Evolutionary conservation across 2,797 vertebrate species (phyloP), one percentile per base, ranked within the genome.

Genomic region (Cyprinodon diabolis): DNA sequence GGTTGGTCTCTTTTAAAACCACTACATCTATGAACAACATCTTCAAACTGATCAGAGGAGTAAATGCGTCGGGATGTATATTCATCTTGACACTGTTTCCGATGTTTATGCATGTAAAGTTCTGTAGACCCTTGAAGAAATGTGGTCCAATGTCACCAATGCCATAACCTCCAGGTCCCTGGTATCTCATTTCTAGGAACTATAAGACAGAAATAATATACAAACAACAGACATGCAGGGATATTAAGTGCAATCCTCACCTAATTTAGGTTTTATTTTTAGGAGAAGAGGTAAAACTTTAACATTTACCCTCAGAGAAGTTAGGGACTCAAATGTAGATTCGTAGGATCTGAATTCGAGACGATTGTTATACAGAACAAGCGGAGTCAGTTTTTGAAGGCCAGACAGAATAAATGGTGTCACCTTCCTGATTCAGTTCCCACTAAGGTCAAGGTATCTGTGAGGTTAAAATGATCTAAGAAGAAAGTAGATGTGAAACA

Each of bases 351-450:
- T 58, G 55, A 85, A 85, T 69, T 83, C 68, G 7, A 86, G 85
- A 8, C 47, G 74, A 68, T 79, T 87, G 72, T 83, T 81, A 51
- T 77, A 83, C 45, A 87, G 56, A 70, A 83, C 6, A n/a, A 87
- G 55, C 1, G 0, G 0, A n/a, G 0, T 80, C 60, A 78, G 49
- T 52, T 76, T 72, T 23, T 15, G 17, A 68, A 87, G 68, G 48
- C 81, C 75, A 0, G 68, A 78, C 12, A 86, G n/a, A 51, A 82
- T 82, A n/a, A 25, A 0, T 58, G 82, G 72, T 8, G 82, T 84
- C 25, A 84, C 70, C 65, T 72, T 86, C 70, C 69, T 84, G 45
- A 86, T 80, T 45, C 75, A 77, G 62, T 80, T 84, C n/a, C 85
- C 79, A 57, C 75, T 82, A 17, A 86, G 52, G 21, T 82, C 77